phyloP scores from a whole-genome alignment of 2,888 invertebrate species.

The Mythimna vitellina region DNA sequence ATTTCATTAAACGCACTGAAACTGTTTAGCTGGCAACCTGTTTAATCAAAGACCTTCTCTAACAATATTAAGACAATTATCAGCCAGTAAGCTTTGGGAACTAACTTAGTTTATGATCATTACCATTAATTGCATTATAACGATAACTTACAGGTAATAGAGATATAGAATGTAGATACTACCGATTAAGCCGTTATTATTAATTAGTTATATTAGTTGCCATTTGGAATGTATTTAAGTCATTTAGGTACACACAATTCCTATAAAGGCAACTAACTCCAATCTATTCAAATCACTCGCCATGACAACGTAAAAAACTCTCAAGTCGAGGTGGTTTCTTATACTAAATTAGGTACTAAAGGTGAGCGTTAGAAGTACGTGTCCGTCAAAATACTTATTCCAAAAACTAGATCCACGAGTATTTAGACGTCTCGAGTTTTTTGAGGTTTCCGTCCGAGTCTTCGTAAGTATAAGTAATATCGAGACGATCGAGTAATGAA shows the following conservation, averaged over 20 bases:
- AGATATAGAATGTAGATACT: not conserved
- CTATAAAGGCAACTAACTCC: too few species aligned
- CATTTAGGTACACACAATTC: not conserved
- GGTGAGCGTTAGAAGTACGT: too few species aligned
- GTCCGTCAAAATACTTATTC: too few species aligned
- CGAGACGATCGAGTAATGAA: too few species aligned
- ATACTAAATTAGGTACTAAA: too few species aligned
- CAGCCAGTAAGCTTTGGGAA: not conserved
- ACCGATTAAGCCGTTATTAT: conserved; percentile 3
- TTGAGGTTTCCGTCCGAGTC: too few species aligned
- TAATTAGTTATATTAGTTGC: not conserved
- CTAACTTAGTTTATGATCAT: conserved; percentile 4
- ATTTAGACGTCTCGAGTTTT: too few species aligned
- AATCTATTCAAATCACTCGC: too few species aligned
- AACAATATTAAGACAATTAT: not conserved
- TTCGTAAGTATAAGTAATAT: too few species aligned
- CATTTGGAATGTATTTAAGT: not conserved
- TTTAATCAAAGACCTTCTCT: not conserved
- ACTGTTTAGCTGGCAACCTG: not conserved
- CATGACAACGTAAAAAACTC: too few species aligned
- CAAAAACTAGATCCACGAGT: too few species aligned
- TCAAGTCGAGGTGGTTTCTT: too few species aligned
- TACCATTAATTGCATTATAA: conserved; percentile 17
- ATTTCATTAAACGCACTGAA: not conserved
- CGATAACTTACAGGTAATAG: not conserved